Base-by-base conservation (phyloP, 1,140 invertebrate species). In the Copidosoma floridanum region DNA sequence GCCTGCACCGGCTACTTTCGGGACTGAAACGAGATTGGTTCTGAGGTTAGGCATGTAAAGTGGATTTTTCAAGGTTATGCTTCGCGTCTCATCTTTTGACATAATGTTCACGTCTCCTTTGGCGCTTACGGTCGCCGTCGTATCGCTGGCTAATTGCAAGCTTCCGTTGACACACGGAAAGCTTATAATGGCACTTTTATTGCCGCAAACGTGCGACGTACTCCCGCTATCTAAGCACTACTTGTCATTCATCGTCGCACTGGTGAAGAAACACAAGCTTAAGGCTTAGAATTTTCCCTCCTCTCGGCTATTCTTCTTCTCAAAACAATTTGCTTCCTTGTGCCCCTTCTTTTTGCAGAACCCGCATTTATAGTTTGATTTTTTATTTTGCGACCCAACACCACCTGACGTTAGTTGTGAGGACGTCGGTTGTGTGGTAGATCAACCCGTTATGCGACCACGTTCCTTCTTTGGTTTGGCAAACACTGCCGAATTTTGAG, bases 91-190 rank as follows among this genome's bases (percentile, higher is more conserved):
- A 18, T 41, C 5, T 6, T 18, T n/a, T 12, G 6, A 5, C n/a
- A n/a, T 24, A 4, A 65, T 21, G 3, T 18, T 53, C 6, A 65
- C 62, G 20, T 57, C 59, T 18, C 67, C 59, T 20, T 48, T 51
- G 14, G 57, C 57, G 5, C 16, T 27, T n/a, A 64, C 57, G 26
- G 24, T 27, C 8, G 61, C 58, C 12, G 35, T 43, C 3, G 57
- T 53, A 23, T 41, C 54, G 37, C 60, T 61, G 3, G 64, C 64
- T 26, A 63, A 51, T 24, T 47, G 57, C 21, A 68, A 2, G 50
- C 40, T 27, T 10, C 27, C 46, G 18, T 68, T 50, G 29, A 44
- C 21, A 20, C 11, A 3, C 11, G 41, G 29, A 37, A 55, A 55
- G 2, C 57, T 26, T 52, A 57, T 7, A 14, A 67, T 61, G 10